These are phyloP conservation scores for Masticophis lateralis DNA, from an alignment of 2,797 vertebrate genomes.

Conservation along the genomic window DNA sequence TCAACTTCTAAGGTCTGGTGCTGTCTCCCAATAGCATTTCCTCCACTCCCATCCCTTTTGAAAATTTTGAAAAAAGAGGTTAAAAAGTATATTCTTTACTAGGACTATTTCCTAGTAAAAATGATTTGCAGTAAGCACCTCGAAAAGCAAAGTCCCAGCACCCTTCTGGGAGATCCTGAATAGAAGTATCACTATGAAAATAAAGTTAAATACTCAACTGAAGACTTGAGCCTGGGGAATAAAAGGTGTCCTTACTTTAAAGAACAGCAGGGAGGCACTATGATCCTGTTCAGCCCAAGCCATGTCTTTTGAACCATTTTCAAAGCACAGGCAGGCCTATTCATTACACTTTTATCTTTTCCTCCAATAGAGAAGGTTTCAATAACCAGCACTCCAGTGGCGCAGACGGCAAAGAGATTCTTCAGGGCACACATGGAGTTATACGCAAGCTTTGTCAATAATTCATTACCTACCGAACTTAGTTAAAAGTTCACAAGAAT, in stretches of 20 bases:
- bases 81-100: neutral
- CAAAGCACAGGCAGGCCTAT: neutral
- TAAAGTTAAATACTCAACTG: neutral
- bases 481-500: neutral
- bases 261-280: neutral
- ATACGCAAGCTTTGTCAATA: neutral
- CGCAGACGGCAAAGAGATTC: neutral
- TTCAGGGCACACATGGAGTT: neutral
- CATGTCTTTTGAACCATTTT: neutral
- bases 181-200: neutral
- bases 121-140: neutral
- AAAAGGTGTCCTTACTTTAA: neutral
- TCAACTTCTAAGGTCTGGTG: neutral
- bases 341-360: neutral
- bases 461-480: neutral
- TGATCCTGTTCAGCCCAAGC: neutral
- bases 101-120: neutral
- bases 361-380: neutral
- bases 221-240: neutral
- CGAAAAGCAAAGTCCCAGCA: neutral
- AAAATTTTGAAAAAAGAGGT: neutral
- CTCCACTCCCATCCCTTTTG: neutral
- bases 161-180: neutral
- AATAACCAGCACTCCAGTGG: neutral
- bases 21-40: neutral